A percentile compares a stretch with the other conserved stretches of the same genome.
Evolutionary conservation across 2,113 vertebrate genomes (phyloP).

Genomic region (Andinoacara biseriatus): DNA sequence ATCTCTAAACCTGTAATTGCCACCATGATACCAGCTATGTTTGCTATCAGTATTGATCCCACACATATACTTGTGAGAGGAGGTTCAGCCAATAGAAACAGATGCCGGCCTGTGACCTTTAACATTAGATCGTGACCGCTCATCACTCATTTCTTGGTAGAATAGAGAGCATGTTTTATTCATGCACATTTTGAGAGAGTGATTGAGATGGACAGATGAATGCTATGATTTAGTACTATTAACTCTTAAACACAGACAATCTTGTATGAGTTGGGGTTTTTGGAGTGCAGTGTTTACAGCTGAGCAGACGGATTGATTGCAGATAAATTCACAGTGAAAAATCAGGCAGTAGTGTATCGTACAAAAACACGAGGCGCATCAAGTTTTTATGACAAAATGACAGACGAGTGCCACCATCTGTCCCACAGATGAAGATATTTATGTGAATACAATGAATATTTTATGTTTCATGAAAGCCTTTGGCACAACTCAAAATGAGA

Average conservation of each 20-base stretch:
- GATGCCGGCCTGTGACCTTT: slow-evolving; percentile 47
- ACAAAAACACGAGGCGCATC: slow-evolving; percentile 33
- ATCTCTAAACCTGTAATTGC: slow-evolving; percentile 69
- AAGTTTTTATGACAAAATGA: slow-evolving; percentile 28
- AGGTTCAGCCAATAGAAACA: slow-evolving; percentile 40
- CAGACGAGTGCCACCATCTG: not conserved
- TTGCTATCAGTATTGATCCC: slow-evolving; percentile 63
- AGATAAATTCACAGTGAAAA: slow-evolving; percentile 33
- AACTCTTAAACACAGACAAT: slow-evolving; percentile 70
- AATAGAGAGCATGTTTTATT: slow-evolving; percentile 72
- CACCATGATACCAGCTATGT: slow-evolving; percentile 58
- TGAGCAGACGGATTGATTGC: slow-evolving; percentile 51
- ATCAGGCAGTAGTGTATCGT: slow-evolving; percentile 31
- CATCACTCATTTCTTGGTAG: slow-evolving; percentile 50
- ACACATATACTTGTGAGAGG: slow-evolving; percentile 40
- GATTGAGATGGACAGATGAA: slow-evolving; percentile 58
- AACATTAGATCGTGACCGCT: slow-evolving; percentile 48
- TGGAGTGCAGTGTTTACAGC: slow-evolving; percentile 49
- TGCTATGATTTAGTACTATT: slow-evolving; percentile 66
- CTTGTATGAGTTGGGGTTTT: slow-evolving; percentile 41
- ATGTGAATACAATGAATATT: slow-evolving; percentile 5
- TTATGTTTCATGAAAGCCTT: not conserved
- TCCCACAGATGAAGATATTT: not conserved
- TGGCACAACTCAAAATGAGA: not conserved
- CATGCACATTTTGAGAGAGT: slow-evolving; percentile 57